Conservation (phyloP, 2,888 invertebrate species). For the Ptychoptera albimana region DNA sequence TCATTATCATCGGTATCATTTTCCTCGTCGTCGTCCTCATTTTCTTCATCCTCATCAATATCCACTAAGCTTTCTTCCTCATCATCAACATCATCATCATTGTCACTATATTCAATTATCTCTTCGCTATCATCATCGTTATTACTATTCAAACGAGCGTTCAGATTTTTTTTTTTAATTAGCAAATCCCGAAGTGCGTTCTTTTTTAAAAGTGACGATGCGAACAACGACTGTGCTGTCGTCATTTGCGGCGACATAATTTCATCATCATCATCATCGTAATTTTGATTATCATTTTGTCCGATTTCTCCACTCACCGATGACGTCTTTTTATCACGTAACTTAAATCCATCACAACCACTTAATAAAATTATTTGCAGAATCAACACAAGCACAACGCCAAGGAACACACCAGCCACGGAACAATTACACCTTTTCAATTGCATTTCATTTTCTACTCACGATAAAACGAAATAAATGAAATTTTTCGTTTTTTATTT, state of each 20-base stretch:
- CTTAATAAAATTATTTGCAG: background rate
- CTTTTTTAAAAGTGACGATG: too few relatives aligned
- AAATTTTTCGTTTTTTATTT: too few relatives aligned
- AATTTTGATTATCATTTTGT: too few relatives aligned
- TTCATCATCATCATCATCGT: too few relatives aligned
- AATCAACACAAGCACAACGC: slow-evolving; percentile 1
- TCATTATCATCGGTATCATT: background rate
- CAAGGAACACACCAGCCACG: background rate
- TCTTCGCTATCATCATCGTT: background rate
- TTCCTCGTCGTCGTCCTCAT: background rate
- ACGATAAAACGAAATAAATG: too few relatives aligned
- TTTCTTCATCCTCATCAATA: background rate
- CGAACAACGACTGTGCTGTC: too few relatives aligned
- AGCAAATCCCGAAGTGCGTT: too few relatives aligned
- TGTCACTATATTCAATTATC: background rate
- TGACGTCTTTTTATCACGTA: slow-evolving; percentile 1
- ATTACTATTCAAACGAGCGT: background rate
- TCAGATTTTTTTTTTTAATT: too few relatives aligned
- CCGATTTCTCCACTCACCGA: too few relatives aligned
- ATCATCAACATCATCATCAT: background rate
- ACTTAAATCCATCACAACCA: slow-evolving; percentile 4
- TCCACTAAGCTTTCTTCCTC: background rate
- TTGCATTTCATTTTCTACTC: too few relatives aligned
- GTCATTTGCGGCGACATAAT: too few relatives aligned
- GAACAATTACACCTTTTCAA: too few relatives aligned